phyloP scores from a whole-genome alignment of 2,797 vertebrate genomes.

The Syncerus caffer region DNA sequence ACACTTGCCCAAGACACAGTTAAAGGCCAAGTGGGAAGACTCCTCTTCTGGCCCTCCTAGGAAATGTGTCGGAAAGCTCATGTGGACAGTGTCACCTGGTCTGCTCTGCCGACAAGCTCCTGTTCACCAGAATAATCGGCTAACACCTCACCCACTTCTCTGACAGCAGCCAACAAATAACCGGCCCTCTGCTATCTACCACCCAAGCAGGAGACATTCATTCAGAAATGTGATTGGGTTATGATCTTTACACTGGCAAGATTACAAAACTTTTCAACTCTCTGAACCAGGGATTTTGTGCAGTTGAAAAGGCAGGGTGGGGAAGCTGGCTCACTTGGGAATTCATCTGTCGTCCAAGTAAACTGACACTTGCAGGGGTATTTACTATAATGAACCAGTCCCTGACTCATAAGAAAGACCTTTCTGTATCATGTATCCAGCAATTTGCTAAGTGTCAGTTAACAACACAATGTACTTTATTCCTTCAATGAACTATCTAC shows the following conservation, averaged over 20 bases:
- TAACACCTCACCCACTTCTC: background rate
- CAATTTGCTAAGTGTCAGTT: background rate
- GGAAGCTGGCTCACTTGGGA: background rate
- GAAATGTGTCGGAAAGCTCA: background rate
- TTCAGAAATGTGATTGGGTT: background rate
- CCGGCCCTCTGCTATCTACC: background rate
- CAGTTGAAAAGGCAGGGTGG: background rate
- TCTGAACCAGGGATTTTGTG: background rate
- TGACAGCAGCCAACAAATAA: background rate
- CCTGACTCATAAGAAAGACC: background rate
- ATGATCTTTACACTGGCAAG: background rate
- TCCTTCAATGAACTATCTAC: background rate
- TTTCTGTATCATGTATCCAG: background rate
- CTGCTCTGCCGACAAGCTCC: background rate
- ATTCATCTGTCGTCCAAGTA: background rate
- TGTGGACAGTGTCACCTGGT: background rate
- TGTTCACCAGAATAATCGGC: background rate
- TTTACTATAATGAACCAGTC: background rate
- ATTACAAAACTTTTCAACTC: background rate
- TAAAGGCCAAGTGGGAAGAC: background rate
- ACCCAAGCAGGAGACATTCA: background rate
- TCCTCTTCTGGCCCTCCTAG: background rate
- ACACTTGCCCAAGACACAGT: background rate
- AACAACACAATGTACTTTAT: background rate
- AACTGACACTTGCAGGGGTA: background rate